Base-by-base conservation (phyloP, 2,797 vertebrate genomes). In the Pterois miles region DNA sequence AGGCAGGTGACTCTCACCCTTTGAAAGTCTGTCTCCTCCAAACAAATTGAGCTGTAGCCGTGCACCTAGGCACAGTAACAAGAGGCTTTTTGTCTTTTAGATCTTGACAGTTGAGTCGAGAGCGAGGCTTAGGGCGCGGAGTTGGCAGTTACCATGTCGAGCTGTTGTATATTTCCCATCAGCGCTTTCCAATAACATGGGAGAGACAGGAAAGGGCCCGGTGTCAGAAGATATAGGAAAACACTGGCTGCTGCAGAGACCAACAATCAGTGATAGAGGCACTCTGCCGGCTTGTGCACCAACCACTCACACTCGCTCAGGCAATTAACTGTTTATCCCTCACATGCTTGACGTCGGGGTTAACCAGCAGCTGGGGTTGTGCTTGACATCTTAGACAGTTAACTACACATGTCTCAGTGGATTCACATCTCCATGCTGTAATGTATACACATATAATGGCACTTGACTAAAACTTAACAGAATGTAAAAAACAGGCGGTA, bases 71-170 rank as follows among this genome's bases (percentile, higher is more conserved):
- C 69, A 83, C 70, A 31, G 74, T 72, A 91, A 84, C 76, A 81
- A 88, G 76, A 89, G 74, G 79, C 82, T 77, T 89, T 90, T 89
- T 88, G 81, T 89, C 90, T 91, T 83, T 87, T 76, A 84, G 64
- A 89, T 91, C 81, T 89, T 88, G 88, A 90, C 87, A 92, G 80
- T 83, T 67, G 65, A 86, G 82, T 89, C 82, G 77, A 89, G 84
- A 89, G 82, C 74, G 14, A 62, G 73, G 83, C 70, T 85, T 38
- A 84, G 88, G 83, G 74, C 83, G 81, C 75, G 59, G 72, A 74
- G 84, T 75, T 86, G 88, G 88, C 75, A 81, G 81, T 84, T 90
- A 79, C 80, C 29, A 33, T 89, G 88, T 84, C 60, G 59, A 64
- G 78, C 78, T 89, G 86, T 86, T 89, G 82, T 89, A 85, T 78